Evolutionary conservation across 1,140 invertebrate species (phyloP), one percentile per base, ranked within the genome.

Genomic region (Wiebesia pumilae): DNA sequence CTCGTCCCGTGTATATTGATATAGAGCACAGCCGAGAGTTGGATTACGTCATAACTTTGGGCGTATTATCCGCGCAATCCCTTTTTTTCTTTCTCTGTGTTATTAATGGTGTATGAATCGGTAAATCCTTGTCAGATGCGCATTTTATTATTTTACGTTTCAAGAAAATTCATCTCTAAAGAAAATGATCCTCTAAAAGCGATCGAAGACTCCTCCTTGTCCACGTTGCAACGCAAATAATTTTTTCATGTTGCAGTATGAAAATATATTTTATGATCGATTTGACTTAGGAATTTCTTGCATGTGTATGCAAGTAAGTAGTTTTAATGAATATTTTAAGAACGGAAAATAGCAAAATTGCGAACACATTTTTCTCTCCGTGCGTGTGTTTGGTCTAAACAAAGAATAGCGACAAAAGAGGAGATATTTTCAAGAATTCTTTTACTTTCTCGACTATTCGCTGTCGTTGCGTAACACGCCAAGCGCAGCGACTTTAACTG

Each of bases 391-490:
- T 54, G 10, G 58, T 62, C 24, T 27, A 27, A 27, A 27, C 4
- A 62, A 62, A 62, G 58, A 62, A 54, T 10, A 24, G 58, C 3
- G 58, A 24, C 3, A 3, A 27, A 4, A 10, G 58, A 7, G 24
- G 2, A 27, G 58, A 62, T 62, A 27, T 24, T 62, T 27, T 27
- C 24, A 10, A 27, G 24, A n/a, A 62, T n/a, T 35, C 58, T 51
- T 30, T 77, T n/a, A 6, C 3, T 79, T 21, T 24, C 30, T 58
- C 33, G 77, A 27, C 4, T 24, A 33, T 10, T 33, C 51, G 77
- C 71, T 30, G 47, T 27, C 62, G 19, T 84, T 84, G 27, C 71
- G 71, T 84, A 84, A 67, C 24, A 35, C n/a, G 10, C 38, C n/a
- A 9, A 51, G 75, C 81, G 2, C 58, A 33, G 54, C 69, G 2